These are phyloP conservation scores for Leptothorax acervorum DNA, from an alignment of 2,888 invertebrate species.

Conservation along the genomic window DNA sequence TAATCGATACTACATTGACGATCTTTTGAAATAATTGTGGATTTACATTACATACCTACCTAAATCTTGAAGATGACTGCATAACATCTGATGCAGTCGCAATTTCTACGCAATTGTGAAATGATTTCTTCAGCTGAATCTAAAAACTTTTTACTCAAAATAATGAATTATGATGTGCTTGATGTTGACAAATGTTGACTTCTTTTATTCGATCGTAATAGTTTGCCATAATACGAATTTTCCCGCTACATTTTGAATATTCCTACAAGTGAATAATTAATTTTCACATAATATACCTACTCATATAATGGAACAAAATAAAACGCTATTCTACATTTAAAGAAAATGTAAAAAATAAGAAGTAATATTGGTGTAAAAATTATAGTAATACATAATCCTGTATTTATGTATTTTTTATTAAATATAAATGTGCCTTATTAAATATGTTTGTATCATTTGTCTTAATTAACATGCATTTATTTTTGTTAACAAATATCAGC, in stretches of 20 bases:
- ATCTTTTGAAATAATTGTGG: not conserved
- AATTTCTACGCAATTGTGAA: not conserved
- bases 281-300: not conserved
- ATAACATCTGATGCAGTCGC: not conserved
- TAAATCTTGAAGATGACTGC: not conserved
- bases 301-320: not conserved
- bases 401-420: not conserved
- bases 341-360: not conserved
- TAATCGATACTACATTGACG: not conserved
- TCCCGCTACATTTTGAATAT: not conserved
- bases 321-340: not conserved
- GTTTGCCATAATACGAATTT: not conserved
- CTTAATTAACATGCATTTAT: slow-evolving; percentile 5
- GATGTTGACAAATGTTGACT: not conserved
- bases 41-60: not conserved
- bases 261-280: not conserved
- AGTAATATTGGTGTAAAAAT: not conserved
- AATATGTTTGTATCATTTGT: not conserved
- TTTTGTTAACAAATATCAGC: not conserved
- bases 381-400: not conserved
- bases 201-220: not conserved
- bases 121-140: not conserved
- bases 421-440: not conserved
- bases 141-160: not conserved
- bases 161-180: not conserved